These are phyloP conservation scores for Takifugu ocellatus DNA, from an alignment of 2,797 vertebrate genomes.

Conservation along the genomic window DNA sequence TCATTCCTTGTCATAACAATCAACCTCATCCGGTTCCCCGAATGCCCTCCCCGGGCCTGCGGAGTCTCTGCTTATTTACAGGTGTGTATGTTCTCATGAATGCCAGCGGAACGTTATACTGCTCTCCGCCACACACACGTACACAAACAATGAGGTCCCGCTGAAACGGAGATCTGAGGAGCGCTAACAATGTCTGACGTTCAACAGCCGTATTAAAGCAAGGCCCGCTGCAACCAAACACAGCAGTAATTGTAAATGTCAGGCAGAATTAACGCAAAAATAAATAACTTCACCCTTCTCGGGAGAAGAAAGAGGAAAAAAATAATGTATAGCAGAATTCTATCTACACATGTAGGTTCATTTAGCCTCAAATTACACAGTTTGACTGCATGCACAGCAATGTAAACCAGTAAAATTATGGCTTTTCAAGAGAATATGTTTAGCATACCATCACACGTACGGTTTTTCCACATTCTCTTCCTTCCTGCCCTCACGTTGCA, in stretches of 20 bases:
- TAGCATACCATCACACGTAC: constrained; percentile 21
- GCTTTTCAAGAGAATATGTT: constrained; percentile 37
- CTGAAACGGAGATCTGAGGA: constrained; percentile 71
- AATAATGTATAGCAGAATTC: no score
- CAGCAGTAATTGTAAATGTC: constrained; percentile 81
- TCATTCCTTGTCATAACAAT: constrained; percentile 50
- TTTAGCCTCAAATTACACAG: constrained; percentile 24
- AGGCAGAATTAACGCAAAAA: constrained; percentile 77
- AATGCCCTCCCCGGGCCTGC: constrained; percentile 28
- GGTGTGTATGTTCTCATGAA: constrained; percentile 15
- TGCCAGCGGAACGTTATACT: constrained; percentile 7
- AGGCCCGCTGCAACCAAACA: constrained; percentile 75
- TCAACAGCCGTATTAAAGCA: constrained; percentile 77
- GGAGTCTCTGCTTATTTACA: constrained; percentile 45
- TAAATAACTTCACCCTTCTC: constrained; percentile 68
- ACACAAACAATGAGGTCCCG: constrained; percentile 59
- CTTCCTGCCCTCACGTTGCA: constrained; percentile 35
- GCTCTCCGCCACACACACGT: constrained; percentile 16
- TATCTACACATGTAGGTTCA: no score
- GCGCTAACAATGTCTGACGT: constrained; percentile 79
- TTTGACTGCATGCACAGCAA: constrained; percentile 35
- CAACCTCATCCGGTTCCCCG: constrained; percentile 36
- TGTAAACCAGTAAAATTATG: constrained; percentile 36
- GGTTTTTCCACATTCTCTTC: constrained; percentile 33
- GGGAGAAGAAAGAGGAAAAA: no score